Percentiles rank a stretch among this genome's conserved stretches.
Evolutionary conservation across 1,140 invertebrate genomes (phyloP).

Genomic region (Diachasma alloeum): DNA sequence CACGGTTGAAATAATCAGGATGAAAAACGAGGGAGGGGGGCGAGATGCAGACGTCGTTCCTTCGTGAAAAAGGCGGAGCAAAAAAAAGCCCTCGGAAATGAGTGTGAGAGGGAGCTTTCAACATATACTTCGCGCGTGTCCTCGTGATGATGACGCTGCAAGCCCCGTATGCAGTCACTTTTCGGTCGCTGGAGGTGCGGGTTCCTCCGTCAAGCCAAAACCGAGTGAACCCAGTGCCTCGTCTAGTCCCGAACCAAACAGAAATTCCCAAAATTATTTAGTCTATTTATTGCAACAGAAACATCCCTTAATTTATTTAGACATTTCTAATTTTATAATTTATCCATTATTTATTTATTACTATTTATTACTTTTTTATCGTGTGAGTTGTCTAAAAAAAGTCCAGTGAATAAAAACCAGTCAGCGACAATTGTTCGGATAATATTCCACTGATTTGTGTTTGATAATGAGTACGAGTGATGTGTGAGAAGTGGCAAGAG

Average conservation of each 20-base stretch:
- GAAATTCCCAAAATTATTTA: not conserved
- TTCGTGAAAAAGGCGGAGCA: no score
- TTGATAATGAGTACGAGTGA: not conserved
- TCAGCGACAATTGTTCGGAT: not conserved
- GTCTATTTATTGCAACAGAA: not conserved
- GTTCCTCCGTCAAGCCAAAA: not conserved
- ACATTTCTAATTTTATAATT: no score
- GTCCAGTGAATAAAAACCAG: no score
- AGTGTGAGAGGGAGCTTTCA: not conserved
- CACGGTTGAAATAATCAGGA: no score
- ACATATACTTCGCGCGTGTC: constrained; percentile 11
- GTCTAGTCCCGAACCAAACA: not conserved
- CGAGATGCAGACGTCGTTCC: no score
- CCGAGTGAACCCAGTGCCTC: not conserved
- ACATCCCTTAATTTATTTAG: no score
- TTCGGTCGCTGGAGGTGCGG: not conserved
- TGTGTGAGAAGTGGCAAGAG: not conserved
- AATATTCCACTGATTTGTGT: not conserved
- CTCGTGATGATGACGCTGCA: constrained; percentile 9
- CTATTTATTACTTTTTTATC: no score
- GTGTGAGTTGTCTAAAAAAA: no score
- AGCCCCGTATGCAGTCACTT: constrained; percentile 23
- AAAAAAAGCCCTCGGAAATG: not conserved
- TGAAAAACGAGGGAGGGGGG: no score
- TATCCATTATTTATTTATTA: no score